Conservation (phyloP, 2,888 invertebrate species). For the Phortica okadai region DNA sequence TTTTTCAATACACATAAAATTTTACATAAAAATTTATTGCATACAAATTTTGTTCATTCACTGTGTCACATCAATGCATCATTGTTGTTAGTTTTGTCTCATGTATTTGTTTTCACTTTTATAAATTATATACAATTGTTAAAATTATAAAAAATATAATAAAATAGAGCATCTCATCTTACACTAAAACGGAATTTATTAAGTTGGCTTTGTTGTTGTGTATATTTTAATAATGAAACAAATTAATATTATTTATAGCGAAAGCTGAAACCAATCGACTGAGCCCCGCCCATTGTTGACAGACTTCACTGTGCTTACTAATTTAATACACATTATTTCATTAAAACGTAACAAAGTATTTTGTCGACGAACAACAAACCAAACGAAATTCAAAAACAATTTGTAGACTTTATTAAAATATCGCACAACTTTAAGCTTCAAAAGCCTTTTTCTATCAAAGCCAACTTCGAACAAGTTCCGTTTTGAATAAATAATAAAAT, state of each 20-base stretch:
- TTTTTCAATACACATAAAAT: conserved; percentile 45
- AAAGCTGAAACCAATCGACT: not conserved
- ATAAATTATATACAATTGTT: conserved; percentile 16
- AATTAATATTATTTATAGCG: not conserved
- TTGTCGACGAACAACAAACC: not conserved
- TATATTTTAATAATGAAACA: conserved; percentile 12
- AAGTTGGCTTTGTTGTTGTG: not conserved
- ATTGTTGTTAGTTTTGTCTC: conserved; percentile 1
- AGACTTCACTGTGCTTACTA: not conserved
- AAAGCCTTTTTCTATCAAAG: too few relatives aligned
- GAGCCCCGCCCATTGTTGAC: not conserved
- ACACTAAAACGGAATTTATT: not conserved
- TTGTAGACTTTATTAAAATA: too few relatives aligned
- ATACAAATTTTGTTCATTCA: conserved; percentile 42
- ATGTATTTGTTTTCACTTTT: conserved; percentile 32
- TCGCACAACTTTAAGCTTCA: too few relatives aligned
- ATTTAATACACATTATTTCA: not conserved
- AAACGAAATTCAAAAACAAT: too few relatives aligned
- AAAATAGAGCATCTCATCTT: not conserved
- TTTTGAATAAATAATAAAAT: not conserved
- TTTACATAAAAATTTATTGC: conserved; percentile 21
- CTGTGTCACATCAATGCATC: not conserved
- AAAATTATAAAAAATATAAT: not conserved
- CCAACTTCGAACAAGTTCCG: not conserved
- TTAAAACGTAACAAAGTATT: not conserved